These are phyloP conservation scores for Euphydryas editha DNA, from an alignment of 2,888 invertebrate genomes.

Conservation along the genomic window DNA sequence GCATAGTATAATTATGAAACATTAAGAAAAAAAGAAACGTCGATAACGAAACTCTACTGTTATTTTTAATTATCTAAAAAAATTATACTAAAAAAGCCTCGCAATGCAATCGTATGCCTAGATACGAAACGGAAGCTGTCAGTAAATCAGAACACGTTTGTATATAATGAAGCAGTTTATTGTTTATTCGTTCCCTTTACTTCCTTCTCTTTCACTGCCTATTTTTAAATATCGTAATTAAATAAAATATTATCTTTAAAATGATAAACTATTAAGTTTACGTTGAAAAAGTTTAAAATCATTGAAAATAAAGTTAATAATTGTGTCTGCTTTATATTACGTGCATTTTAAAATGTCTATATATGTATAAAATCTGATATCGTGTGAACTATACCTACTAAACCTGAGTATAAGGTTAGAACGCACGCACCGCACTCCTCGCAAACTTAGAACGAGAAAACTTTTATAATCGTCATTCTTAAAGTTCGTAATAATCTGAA, in stretches of 20 bases:
- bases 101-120: neutral
- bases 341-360: no score
- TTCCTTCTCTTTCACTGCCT: conserved; percentile 1
- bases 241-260: neutral
- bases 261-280: neutral
- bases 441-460: no score
- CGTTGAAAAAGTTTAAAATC: no score
- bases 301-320: no score
- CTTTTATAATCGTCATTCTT: no score
- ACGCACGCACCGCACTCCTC: no score
- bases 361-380: no score
- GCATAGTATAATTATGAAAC: conserved; percentile 5
- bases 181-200: conserved; percentile 6
- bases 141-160: neutral
- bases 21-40: neutral
- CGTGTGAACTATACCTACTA: no score
- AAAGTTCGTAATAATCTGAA: no score
- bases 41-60: neutral
- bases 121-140: conserved; percentile 4
- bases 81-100: neutral
- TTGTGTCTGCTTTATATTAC: no score
- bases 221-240: neutral
- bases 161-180: conserved; percentile 2
- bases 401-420: no score
- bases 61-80: neutral